Evolutionary conservation across 2,113 vertebrate species (phyloP).

Genomic region (Pluvianellus socialis): DNA sequence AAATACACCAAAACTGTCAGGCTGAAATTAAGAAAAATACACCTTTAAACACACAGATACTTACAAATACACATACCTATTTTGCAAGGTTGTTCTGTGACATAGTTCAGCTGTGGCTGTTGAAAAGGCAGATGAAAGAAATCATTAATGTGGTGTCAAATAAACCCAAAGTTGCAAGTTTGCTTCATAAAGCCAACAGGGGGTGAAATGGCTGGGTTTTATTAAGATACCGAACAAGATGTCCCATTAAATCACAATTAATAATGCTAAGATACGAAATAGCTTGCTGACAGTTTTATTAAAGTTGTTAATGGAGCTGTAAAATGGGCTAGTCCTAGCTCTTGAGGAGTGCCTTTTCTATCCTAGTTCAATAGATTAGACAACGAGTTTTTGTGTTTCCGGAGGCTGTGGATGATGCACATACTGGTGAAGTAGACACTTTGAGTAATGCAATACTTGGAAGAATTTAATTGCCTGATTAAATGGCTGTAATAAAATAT

Average conservation of each 20-base stretch:
- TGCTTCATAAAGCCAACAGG: background rate
- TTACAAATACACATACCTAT: background rate
- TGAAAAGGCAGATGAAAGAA: background rate
- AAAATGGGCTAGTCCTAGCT: background rate
- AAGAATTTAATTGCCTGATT: constrained; percentile 48
- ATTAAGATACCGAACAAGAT: background rate
- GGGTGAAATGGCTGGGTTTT: background rate
- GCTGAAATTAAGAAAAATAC: background rate
- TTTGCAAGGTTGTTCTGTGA: background rate
- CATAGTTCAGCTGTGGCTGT: background rate
- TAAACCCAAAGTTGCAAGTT: background rate
- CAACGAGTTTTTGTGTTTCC: constrained; percentile 8
- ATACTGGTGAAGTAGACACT: background rate
- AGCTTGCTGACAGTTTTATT: constrained; percentile 24
- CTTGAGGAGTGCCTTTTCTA: background rate
- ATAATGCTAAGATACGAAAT: background rate
- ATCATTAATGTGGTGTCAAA: background rate
- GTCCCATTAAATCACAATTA: constrained; percentile 35
- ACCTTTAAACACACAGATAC: background rate
- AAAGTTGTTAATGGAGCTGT: background rate
- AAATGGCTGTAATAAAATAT: constrained; percentile 42
- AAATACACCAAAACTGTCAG: background rate
- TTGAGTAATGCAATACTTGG: constrained; percentile 30
- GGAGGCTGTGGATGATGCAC: background rate
- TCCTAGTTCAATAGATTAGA: background rate